Evolutionary conservation across 2,797 vertebrate genomes (phyloP).

Genomic region (Crenuchus spilurus): DNA sequence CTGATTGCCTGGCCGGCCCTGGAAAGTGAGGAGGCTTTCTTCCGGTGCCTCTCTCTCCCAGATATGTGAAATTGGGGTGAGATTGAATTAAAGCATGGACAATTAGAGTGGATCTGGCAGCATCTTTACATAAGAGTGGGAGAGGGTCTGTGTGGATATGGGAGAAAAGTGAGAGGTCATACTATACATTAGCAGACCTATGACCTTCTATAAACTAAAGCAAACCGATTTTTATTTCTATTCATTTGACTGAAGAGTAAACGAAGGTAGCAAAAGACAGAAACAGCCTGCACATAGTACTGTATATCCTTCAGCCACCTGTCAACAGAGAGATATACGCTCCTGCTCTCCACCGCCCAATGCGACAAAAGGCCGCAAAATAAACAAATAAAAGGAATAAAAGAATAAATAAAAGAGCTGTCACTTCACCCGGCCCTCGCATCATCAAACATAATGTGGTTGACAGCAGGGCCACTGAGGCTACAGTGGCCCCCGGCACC

Average conservation of each 20-base stretch:
- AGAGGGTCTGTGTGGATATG: neutral
- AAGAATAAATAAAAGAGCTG: conserved; percentile 34
- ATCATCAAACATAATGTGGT: conserved; percentile 15
- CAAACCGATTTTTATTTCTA: neutral
- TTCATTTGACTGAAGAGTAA: conserved; percentile 16
- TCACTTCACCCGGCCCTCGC: conserved; percentile 8
- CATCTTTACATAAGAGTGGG: conserved; percentile 47
- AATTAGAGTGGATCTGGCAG: conserved; percentile 71
- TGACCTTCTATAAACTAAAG: neutral
- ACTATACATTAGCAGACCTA: neutral
- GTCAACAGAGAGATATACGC: neutral
- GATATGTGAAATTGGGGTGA: conserved; percentile 77
- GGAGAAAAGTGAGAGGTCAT: neutral
- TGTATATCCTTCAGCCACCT: neutral
- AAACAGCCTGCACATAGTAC: neutral
- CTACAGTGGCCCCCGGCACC: neutral
- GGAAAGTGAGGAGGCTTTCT: conserved; percentile 69
- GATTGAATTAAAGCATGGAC: conserved; percentile 80
- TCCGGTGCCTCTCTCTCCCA: conserved; percentile 61
- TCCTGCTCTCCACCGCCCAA: neutral
- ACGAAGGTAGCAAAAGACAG: neutral
- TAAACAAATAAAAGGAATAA: conserved; percentile 18
- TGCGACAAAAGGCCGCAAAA: conserved; percentile 1
- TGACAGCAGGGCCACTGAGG: neutral
- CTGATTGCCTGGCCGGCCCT: conserved; percentile 75